These are phyloP conservation scores for Phoxinus dragarum DNA, from an alignment of 2,797 vertebrate genomes.

Conservation along the genomic window DNA sequence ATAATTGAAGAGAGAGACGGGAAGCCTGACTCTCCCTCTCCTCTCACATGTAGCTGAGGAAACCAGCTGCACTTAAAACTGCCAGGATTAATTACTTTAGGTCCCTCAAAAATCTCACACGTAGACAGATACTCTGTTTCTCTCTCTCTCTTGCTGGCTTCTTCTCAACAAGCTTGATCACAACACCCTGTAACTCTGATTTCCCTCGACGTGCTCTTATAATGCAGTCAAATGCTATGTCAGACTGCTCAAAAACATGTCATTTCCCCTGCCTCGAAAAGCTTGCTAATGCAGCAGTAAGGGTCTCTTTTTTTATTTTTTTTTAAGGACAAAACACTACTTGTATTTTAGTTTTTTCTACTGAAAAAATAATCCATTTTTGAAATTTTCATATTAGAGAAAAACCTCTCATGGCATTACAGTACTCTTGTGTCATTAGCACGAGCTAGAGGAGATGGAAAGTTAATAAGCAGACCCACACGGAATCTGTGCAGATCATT, in stretches of 20 bases:
- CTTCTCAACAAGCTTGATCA: conserved; percentile 34
- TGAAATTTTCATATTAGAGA: not conserved
- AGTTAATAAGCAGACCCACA: not conserved
- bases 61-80: conserved; percentile 47
- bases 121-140: not conserved
- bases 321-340: conserved; percentile 26
- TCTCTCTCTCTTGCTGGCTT: not conserved
- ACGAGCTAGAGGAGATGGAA: not conserved
- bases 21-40: conserved; percentile 19
- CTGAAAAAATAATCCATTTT: not conserved
- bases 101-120: conserved; percentile 13
- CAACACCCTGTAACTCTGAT: conserved; percentile 35
- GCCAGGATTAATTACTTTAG: conserved; percentile 49
- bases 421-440: not conserved
- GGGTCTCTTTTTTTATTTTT: not conserved
- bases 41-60: conserved; percentile 31
- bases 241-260: conserved; percentile 44
- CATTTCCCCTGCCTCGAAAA: conserved; percentile 24
- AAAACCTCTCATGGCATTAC: not conserved
- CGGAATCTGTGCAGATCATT: not conserved
- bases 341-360: not conserved
- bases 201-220: conserved; percentile 39
- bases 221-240: conserved; percentile 29
- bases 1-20: conserved; percentile 41
- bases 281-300: conserved; percentile 6